Conservation (phyloP, 2,113 vertebrate genomes). For the Dermatemys mawii region DNA sequence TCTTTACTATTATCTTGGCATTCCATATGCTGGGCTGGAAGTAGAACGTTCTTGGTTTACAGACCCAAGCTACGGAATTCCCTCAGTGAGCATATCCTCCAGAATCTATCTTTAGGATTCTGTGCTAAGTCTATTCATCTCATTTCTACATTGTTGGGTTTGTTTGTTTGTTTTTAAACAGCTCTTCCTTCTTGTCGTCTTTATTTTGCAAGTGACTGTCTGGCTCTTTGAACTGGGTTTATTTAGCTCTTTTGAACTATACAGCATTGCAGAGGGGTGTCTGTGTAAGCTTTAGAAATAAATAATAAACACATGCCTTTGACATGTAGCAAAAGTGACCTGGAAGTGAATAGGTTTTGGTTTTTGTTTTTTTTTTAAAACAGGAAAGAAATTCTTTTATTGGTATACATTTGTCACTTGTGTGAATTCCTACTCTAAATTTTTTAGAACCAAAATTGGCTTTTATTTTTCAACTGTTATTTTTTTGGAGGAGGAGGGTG, state of each 20-base stretch:
- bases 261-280: background rate
- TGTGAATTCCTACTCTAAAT: background rate
- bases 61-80: background rate
- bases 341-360: background rate
- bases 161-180: background rate
- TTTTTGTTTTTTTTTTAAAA: too few species aligned
- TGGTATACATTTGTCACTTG: fast-evolving
- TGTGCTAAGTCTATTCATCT: background rate
- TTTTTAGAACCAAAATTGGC: background rate
- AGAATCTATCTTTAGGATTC: background rate
- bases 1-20: background rate
- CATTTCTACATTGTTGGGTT: background rate
- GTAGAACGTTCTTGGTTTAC: background rate
- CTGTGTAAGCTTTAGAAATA: background rate
- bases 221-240: background rate
- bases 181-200: background rate
- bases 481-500: background rate
- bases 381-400: fast-evolving
- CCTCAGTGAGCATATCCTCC: background rate
- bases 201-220: background rate
- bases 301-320: fast-evolving
- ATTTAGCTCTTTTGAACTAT: background rate
- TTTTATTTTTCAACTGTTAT: background rate
- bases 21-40: background rate
- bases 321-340: fast-evolving